Conservation (phyloP, 2,888 invertebrate species). For the Teinopalpus imperialis region DNA sequence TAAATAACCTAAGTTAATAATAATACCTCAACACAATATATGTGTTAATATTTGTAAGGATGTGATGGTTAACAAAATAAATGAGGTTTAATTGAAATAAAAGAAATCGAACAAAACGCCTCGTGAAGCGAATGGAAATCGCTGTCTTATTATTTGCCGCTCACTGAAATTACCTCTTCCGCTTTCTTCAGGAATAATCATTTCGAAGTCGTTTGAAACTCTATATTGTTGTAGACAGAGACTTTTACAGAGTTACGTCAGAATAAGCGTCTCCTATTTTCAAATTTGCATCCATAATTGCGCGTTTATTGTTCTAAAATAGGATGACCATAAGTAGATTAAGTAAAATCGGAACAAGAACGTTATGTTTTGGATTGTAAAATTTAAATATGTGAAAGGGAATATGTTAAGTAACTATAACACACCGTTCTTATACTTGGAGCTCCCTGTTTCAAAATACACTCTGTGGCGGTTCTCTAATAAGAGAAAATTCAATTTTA, state of each 20-base stretch:
- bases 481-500: too few relatives aligned
- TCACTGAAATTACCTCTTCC: conserved; percentile 17
- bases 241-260: conserved; percentile 24
- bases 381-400: too few relatives aligned
- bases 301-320: conserved; percentile 24
- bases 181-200: conserved; percentile 19
- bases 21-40: too few relatives aligned
- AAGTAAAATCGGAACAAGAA: background rate
- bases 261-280: conserved; percentile 27
- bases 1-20: too few relatives aligned
- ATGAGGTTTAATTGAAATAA: conserved; percentile 5
- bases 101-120: conserved; percentile 6
- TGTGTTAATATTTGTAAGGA: background rate
- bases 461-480: too few relatives aligned
- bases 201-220: conserved; percentile 27
- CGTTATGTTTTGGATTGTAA: too few relatives aligned
- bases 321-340: background rate
- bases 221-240: conserved; percentile 26
- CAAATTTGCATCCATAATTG: conserved; percentile 28
- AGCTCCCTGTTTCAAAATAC: too few relatives aligned
- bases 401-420: too few relatives aligned
- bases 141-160: conserved; percentile 18
- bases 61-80: background rate
- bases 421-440: background rate
- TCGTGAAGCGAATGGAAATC: conserved; percentile 18